Conservation (phyloP, 37 sponge, comb jelly and placozoan genomes). For the Geodia barretti region DNA sequence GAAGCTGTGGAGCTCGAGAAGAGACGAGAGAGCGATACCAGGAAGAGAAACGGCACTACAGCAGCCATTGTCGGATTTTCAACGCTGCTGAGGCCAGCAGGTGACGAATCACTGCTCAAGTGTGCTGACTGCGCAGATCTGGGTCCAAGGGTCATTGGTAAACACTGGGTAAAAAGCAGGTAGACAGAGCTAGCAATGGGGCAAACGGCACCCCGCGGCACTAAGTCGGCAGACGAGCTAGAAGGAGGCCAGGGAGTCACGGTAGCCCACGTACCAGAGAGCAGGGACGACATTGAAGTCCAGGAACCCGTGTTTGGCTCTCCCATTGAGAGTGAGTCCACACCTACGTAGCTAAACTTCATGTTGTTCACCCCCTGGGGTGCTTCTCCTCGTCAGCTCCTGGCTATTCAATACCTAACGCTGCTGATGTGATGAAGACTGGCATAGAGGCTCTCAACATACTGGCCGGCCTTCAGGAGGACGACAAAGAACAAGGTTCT, state of each 20-base stretch:
- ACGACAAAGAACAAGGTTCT: background rate
- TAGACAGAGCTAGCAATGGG: constrained; percentile 6
- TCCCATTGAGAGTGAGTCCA: constrained; percentile 43
- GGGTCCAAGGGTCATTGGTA: background rate
- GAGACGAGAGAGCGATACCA: background rate
- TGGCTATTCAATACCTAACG: background rate
- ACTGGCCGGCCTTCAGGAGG: background rate
- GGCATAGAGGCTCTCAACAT: background rate
- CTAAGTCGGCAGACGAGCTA: background rate
- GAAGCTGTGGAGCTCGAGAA: background rate
- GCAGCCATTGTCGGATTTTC: background rate
- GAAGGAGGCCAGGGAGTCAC: background rate
- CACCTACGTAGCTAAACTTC: background rate
- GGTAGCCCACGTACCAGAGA: background rate
- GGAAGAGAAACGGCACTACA: background rate
- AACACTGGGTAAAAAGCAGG: background rate
- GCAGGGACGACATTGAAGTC: background rate
- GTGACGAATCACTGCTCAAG: no score
- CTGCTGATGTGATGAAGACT: background rate
- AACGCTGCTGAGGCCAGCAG: background rate
- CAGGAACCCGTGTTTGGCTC: constrained; percentile 49
- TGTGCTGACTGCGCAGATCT: background rate
- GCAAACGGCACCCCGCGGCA: constrained; percentile 6
- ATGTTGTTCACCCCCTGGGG: background rate
- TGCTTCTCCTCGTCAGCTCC: background rate